These are phyloP conservation scores for Beroe ovata DNA, from an alignment of 37 sponge, comb jelly and placozoan species.

Conservation along the genomic window DNA sequence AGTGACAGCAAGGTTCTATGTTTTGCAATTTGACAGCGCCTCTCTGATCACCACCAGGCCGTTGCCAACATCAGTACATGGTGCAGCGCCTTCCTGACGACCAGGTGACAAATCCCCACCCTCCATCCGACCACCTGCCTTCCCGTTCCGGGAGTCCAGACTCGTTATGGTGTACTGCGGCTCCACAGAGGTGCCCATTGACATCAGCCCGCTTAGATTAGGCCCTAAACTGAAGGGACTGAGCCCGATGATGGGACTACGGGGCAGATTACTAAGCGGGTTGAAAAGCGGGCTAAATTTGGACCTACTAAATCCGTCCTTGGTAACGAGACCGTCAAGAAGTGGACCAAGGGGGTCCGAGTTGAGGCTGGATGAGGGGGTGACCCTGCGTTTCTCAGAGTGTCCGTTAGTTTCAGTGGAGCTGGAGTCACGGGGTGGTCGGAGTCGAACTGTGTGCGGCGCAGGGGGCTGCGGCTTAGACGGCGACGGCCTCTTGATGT, in stretches of 20 bases:
- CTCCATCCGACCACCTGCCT: background rate
- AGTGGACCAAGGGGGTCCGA: slow-evolving; percentile 57
- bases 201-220: slow-evolving; percentile 26
- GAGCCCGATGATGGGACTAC: slow-evolving; percentile 57
- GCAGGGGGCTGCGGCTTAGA: slow-evolving; percentile 39
- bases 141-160: slow-evolving; percentile 47
- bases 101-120: background rate
- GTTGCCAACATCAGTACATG: slow-evolving; percentile 48
- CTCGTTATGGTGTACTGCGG: slow-evolving; percentile 64
- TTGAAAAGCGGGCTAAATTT: slow-evolving; percentile 58
- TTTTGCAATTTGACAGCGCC: slow-evolving; percentile 58
- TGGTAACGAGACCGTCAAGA: slow-evolving; percentile 10
- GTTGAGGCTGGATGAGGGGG: slow-evolving; percentile 51
- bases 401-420: background rate
- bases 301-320: slow-evolving; percentile 43
- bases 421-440: slow-evolving; percentile 33
- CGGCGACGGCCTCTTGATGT: slow-evolving; percentile 58
- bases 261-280: slow-evolving; percentile 23
- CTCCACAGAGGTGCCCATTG: slow-evolving; percentile 33
- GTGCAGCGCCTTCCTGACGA: background rate
- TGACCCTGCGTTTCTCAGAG: slow-evolving; percentile 17
- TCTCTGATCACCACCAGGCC: slow-evolving; percentile 55
- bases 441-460: slow-evolving; percentile 4
- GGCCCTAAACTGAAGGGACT: slow-evolving; percentile 56
- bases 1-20: background rate